Evolutionary conservation across 2,113 vertebrate genomes (phyloP), one percentile per base, ranked within the genome.

Genomic region (Gallinago media): DNA sequence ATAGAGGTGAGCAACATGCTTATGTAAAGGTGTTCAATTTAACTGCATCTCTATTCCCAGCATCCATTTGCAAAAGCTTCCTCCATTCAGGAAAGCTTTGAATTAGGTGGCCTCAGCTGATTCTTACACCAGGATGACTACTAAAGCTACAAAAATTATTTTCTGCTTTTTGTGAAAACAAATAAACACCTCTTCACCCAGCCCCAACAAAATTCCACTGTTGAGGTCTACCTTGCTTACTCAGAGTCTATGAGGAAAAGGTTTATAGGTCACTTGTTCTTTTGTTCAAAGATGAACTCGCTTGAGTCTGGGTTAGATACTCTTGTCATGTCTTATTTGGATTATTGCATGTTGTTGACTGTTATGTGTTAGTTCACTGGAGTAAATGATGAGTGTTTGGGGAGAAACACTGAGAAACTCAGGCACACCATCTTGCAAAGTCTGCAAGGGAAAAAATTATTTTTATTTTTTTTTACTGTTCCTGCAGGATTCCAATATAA

Each of bases 101-200:
- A 65, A 62, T 66, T 4, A 85, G 25, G 16, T 88, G 61, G 47
- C 23, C 13, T 4, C 65, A 56, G 36, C 52, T 55, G 62, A 79
- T 62, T 71, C 42, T 67, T 73, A 63, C 11, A 22, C 25, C 26
- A 63, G 42, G 29, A 22, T 80, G 27, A 22, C 21, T 92, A 49
- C 42, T 78, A 27, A 70, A 83, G 56, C 18, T 26, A 42, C 10
- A 32, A 19, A 76, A 70, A 52, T 8, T 6, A 23, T 18, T 58
- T 68, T 52, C 31, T 71, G 27, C 7, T n/a, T 74, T 86, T 62
- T 83, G 32, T 74, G 80, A 59, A 66, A 75, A 46, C 5, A 26
- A 36, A 16, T 5, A 26, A 22, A 47, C 15, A 15, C 22, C 22
- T 15, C 34, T 23, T 0, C 3, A 1, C 0, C 5, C 18, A 4